Conservation (phyloP, 2,797 vertebrate genomes). For the Scolopax bukidnonensis region DNA sequence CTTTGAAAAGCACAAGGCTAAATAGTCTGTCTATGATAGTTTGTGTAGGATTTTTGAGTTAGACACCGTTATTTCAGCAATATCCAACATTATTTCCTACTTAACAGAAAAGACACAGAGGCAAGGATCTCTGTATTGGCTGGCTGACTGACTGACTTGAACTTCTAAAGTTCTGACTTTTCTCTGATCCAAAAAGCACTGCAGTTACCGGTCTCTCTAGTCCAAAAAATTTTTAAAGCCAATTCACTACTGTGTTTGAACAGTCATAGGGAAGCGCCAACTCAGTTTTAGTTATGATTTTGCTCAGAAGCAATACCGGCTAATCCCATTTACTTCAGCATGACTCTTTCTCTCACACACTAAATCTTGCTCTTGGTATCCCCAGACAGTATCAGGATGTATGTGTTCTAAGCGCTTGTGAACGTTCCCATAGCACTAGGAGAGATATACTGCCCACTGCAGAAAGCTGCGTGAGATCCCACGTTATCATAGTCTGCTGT, state of each 20-base stretch:
- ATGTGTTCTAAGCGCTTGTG: background rate
- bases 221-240: slow-evolving; percentile 12
- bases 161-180: background rate
- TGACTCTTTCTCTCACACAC: slow-evolving; percentile 2
- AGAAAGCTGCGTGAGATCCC: background rate
- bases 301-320: background rate
- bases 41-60: background rate
- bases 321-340: slow-evolving; percentile 44
- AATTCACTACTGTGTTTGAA: slow-evolving; percentile 33
- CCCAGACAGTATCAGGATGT: background rate
- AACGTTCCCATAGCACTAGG: background rate
- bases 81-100: background rate
- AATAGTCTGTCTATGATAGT: background rate
- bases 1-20: background rate
- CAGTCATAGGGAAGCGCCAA: background rate
- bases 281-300: slow-evolving; percentile 1
- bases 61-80: background rate
- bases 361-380: background rate
- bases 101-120: background rate
- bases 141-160: background rate
- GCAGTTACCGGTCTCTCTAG: background rate
- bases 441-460: background rate
- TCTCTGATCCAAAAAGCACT: background rate
- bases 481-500: background rate
- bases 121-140: background rate